A percentile compares a stretch with the other conserved stretches of the same genome.
phyloP scores from a whole-genome alignment of 2,797 vertebrate species.

The Sylvilagus floridanus region DNA sequence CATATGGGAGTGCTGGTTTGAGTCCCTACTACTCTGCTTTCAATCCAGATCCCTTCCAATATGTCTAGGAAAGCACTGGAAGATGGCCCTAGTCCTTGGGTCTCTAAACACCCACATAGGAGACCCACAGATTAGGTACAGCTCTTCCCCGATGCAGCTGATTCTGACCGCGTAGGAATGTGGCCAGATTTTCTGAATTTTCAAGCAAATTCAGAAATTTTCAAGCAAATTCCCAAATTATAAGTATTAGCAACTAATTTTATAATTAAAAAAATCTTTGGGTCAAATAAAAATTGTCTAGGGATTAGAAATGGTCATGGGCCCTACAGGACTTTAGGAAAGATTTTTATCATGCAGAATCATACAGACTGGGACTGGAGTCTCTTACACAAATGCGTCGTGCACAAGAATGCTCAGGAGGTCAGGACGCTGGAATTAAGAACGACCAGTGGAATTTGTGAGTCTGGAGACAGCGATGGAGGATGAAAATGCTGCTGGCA shows the following conservation, averaged over 20 bases:
- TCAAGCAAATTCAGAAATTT: slow-evolving; percentile 48
- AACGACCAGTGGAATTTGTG: not conserved
- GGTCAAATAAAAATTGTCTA: slow-evolving; percentile 8
- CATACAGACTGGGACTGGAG: not conserved
- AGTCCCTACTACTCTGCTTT: no score
- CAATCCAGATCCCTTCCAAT: no score
- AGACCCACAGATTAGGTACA: not conserved
- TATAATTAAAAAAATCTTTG: slow-evolving; percentile 24
- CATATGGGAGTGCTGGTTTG: no score
- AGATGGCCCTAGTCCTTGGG: no score
- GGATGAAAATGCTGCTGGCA: not conserved
- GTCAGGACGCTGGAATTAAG: not conserved
- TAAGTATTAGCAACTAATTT: slow-evolving; percentile 21
- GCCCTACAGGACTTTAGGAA: not conserved
- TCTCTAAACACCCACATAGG: not conserved
- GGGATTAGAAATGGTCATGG: not conserved
- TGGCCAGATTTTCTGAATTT: not conserved
- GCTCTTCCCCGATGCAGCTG: not conserved
- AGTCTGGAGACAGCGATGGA: not conserved
- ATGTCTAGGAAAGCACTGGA: no score
- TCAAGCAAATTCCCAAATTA: not conserved
- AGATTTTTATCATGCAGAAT: slow-evolving; percentile 23
- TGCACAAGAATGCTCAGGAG: not conserved
- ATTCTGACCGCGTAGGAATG: not conserved
- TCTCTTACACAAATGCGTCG: not conserved